A percentile compares a stretch with the other conserved stretches of the same genome.
These are phyloP conservation scores for Polylopha cassiicola DNA, from an alignment of 2,888 invertebrate genomes.

Conservation along the genomic window DNA sequence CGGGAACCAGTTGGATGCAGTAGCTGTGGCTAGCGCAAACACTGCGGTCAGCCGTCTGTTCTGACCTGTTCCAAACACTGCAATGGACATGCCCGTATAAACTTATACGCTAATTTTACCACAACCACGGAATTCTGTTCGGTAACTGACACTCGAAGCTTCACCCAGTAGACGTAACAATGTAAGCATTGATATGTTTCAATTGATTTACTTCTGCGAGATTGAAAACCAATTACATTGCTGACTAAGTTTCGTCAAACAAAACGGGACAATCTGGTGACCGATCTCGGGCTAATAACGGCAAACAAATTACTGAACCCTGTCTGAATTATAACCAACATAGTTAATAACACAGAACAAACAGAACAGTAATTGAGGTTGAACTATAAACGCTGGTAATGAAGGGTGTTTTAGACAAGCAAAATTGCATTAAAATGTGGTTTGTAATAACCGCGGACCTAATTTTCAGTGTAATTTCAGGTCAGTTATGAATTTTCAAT, in stretches of 20 bases:
- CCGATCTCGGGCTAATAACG: conserved; percentile 18
- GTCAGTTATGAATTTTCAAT: not conserved
- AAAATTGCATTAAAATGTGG: not conserved
- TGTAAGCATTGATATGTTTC: not conserved
- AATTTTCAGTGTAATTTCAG: not conserved
- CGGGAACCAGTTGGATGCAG: conserved; percentile 60
- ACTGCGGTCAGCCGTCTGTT: conserved; percentile 59
- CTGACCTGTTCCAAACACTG: conserved; percentile 59
- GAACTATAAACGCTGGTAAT: conserved; percentile 22
- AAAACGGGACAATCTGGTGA: conserved; percentile 13
- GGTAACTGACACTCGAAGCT: conserved; percentile 33
- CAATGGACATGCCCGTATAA: conserved; percentile 63
- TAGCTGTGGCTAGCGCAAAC: conserved; percentile 55
- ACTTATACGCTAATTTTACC: conserved; percentile 63
- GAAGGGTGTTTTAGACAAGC: conserved; percentile 8
- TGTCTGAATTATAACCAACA: conserved; percentile 4
- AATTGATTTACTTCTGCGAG: conserved; percentile 1
- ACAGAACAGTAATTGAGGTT: conserved; percentile 14
- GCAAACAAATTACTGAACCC: conserved; percentile 20
- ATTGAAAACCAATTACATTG: conserved; percentile 2
- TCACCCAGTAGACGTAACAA: conserved; percentile 15
- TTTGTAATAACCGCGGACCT: not conserved
- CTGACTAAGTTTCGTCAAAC: conserved; percentile 6
- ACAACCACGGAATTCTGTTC: conserved; percentile 51
- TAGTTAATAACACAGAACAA: conserved; percentile 6